Evolutionary conservation across 1,140 invertebrate species (phyloP).

Genomic region (Drosophila quadrilineata): DNA sequence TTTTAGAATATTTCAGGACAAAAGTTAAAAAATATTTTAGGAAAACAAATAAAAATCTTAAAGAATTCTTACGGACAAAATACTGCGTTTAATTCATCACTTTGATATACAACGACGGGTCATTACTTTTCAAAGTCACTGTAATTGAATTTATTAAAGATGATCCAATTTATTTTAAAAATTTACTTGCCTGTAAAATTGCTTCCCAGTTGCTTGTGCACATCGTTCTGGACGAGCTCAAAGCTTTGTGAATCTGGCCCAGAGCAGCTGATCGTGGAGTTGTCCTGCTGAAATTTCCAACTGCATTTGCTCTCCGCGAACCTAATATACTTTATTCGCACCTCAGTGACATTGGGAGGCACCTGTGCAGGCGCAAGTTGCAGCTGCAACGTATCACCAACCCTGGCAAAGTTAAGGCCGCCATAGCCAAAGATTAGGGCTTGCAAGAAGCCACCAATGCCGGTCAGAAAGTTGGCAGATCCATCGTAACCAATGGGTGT

Average conservation of each 20-base stretch:
- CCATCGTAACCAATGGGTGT: conserved; percentile 82
- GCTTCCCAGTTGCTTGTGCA: conserved; percentile 8
- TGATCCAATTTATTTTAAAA: not conserved
- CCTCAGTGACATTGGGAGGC: conserved; percentile 45
- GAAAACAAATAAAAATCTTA: conserved; percentile 15
- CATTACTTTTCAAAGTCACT: conserved; percentile 33
- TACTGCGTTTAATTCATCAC: not conserved
- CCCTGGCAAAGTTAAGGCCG: conserved; percentile 82
- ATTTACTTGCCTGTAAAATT: conserved; percentile 36
- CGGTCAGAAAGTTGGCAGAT: conserved; percentile 83
- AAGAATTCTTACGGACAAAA: not conserved
- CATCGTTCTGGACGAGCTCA: conserved; percentile 46
- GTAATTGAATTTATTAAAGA: not conserved
- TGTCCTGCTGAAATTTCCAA: conserved; percentile 8
- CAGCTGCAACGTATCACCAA: conserved; percentile 41
- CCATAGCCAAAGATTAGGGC: conserved; percentile 83
- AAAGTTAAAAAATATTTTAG: not conserved
- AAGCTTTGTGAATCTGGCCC: conserved; percentile 1
- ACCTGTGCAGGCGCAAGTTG: not conserved
- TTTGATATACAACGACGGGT: conserved; percentile 9
- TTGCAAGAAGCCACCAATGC: conserved; percentile 84
- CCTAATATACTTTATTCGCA: conserved; percentile 35
- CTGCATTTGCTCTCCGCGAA: conserved; percentile 34
- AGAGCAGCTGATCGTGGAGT: conserved; percentile 20
- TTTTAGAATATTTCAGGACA: not conserved